Evolutionary conservation across 2,797 vertebrate species (phyloP).

Genomic region (Rhinophrynus dorsalis): DNA sequence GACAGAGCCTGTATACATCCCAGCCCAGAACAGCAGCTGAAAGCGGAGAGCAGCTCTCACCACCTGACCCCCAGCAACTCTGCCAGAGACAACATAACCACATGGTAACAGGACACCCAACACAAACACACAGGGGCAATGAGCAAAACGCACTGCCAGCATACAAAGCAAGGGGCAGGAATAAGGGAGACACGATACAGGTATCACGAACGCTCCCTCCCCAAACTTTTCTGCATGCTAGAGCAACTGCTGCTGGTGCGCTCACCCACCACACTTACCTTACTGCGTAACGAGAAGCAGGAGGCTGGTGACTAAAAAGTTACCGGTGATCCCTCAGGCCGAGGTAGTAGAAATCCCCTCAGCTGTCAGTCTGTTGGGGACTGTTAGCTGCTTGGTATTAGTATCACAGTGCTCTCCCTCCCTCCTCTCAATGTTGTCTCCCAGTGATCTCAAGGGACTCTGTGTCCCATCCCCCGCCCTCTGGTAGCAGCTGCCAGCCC

Average conservation of each 20-base stretch:
- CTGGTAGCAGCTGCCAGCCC: constrained; percentile 43
- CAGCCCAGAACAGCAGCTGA: background rate
- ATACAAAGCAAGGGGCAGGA: background rate
- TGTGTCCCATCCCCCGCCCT: constrained; percentile 33
- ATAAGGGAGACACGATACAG: background rate
- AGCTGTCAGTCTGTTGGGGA: constrained; percentile 18
- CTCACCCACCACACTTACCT: background rate
- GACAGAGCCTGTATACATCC: background rate
- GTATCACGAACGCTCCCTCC: background rate
- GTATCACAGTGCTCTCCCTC: background rate
- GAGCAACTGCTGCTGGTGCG: background rate
- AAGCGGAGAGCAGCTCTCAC: background rate
- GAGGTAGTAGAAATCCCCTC: background rate
- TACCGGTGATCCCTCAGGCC: background rate
- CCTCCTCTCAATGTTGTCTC: constrained; percentile 28
- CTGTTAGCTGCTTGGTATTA: background rate
- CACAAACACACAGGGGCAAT: constrained; percentile 2
- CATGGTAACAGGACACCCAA: constrained; percentile 31
- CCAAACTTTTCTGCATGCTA: background rate
- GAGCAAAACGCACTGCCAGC: background rate
- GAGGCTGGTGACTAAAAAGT: background rate
- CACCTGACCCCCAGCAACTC: constrained; percentile 25
- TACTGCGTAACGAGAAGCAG: background rate
- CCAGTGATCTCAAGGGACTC: constrained; percentile 29
- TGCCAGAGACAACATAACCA: constrained; percentile 31